Evolutionary conservation across 2,113 vertebrate genomes (phyloP).

Genomic region (Channa maculata): DNA sequence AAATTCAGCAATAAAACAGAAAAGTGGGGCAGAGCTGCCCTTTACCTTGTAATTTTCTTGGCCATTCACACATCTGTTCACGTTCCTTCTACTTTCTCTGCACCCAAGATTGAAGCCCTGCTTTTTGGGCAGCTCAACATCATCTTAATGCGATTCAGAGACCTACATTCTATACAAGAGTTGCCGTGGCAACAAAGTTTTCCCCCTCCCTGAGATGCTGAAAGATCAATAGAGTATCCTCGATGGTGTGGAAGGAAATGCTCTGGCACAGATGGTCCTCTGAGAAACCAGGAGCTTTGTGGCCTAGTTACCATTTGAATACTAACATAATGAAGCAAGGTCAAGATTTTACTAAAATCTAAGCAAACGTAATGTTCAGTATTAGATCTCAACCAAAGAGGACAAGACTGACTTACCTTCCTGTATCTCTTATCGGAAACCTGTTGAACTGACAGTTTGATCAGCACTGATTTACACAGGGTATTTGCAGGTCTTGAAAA

Average conservation of each 20-base stretch:
- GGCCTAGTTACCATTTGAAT: conserved; percentile 74
- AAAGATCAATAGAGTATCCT: conserved; percentile 81
- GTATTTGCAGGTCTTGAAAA: too few relatives aligned
- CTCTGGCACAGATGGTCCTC: conserved; percentile 67
- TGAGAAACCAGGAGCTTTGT: conserved; percentile 72
- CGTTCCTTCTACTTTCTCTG: conserved; percentile 47
- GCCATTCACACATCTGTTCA: conserved; percentile 62
- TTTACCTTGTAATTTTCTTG: conserved; percentile 56
- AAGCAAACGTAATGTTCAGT: conserved; percentile 2
- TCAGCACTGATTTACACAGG: background rate
- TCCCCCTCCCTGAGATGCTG: conserved; percentile 63
- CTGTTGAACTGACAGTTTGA: conserved; percentile 5
- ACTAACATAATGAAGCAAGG: conserved; percentile 54
- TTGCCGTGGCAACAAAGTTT: conserved; percentile 83
- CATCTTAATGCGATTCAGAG: conserved; percentile 83
- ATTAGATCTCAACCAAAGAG: conserved; percentile 17
- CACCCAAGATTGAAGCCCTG: conserved; percentile 60
- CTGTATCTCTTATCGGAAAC: background rate
- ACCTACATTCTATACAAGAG: conserved; percentile 79
- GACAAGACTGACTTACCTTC: background rate
- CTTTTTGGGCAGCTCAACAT: conserved; percentile 66
- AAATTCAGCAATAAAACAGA: conserved; percentile 62
- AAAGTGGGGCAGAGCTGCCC: conserved; percentile 54
- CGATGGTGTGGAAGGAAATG: conserved; percentile 70
- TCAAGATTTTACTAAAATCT: conserved; percentile 35